Base-by-base conservation (phyloP, 37 sponge, comb jelly and placozoan species). In the Chondrilla cf. caribensis region DNA sequence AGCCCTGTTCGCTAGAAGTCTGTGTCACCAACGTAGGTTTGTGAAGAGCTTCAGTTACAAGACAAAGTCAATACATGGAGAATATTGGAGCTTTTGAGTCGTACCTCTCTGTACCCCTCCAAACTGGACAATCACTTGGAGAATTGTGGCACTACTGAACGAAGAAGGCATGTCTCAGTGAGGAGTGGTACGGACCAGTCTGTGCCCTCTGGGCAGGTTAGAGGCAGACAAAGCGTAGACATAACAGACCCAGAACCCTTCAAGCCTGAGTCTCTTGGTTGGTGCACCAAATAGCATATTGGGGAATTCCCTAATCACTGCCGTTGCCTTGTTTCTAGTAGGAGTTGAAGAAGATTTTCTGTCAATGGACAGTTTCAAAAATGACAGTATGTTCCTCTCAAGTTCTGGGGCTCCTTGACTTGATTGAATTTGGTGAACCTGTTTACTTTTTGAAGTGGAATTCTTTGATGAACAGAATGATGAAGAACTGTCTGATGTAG, bases 291-390 rank as follows among this genome's bases (percentile, higher is more conserved):
- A n/a, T n/a, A n/a, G n/a, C n/a, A n/a, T n/a, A n/a, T n/a, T n/a
- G 29, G 64, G 25, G 64, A 28, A 62, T 62, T 62, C 22, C 25
- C 64, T 62, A 28, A 28, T 15, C 64, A 62, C 4, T 62, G 25
- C 5, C 64, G 15, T 47, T 11, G 11, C 11, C 51, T 14, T 47
- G 6, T n/a, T n/a, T n/a, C n/a, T 17, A 55, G 57, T 62, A 29
- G 64, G 64, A n/a, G 15, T 62, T 29, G 72, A 70, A 18, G 72
- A 70, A 21, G 72, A 70, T 18, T 18, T 29, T 18, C 4, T 38
- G 40, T 70, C 72, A 38, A 38, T 70, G 37, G 72, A 70, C 72
- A 70, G 72, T 29, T 70, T 70, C 72, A 70, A 70, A 70, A 17
- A 38, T 38, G 72, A 70, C 72, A 70, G 72, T 70, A 37, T 33